Evolutionary conservation across 2,888 invertebrate species (phyloP), one percentile per base, ranked within the genome.

Genomic region (Melipona beecheii): DNA sequence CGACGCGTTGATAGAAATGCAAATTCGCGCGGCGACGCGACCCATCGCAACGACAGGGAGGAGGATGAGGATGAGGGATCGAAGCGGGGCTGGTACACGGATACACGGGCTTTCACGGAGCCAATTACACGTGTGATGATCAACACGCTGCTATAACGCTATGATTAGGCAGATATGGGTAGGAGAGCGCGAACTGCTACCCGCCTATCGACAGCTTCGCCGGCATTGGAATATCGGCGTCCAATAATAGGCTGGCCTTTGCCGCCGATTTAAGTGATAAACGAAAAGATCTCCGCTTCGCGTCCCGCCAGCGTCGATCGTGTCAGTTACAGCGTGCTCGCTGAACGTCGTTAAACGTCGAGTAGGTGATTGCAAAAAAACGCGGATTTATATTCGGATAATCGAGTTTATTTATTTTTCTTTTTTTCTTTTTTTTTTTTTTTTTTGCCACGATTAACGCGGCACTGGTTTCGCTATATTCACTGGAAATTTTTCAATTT

Each of bases 41-140:
- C 56, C 43, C 73, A 17, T 24, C 24, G 78, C 19, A 19, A 49
- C 21, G 54, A 13, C 19, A 21, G 56, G 19, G 64, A 24, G 31
- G 15, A 1, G 56, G 2, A 2, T 2, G 15, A 1, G 56, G 2
- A 2, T 2, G 60, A 24, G 11, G 56, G 82, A 80, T 89, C 82
- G 86, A 80, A 81, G 60, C 83, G 82, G 43, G 78, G 52, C 43
- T 64, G 71, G 65, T 64, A 73, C 68, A 66, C 49, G 77, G 66
- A 70, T 75, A 78, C 65, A 71, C 64, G 75, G 56, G 49, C 43
- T 85, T 79, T 81, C 83, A 76, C 84, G 72, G 86, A 86, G 68
- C 83, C 88, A 89, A 89, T 89, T 89, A 89, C 87, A 90, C 88
- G 87, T 88, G 87, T 66, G 90, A 86, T 77, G 90, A 88, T 85